These are phyloP conservation scores for Drosophila pectinifera DNA, from an alignment of 1,140 invertebrate species.

Conservation along the genomic window DNA sequence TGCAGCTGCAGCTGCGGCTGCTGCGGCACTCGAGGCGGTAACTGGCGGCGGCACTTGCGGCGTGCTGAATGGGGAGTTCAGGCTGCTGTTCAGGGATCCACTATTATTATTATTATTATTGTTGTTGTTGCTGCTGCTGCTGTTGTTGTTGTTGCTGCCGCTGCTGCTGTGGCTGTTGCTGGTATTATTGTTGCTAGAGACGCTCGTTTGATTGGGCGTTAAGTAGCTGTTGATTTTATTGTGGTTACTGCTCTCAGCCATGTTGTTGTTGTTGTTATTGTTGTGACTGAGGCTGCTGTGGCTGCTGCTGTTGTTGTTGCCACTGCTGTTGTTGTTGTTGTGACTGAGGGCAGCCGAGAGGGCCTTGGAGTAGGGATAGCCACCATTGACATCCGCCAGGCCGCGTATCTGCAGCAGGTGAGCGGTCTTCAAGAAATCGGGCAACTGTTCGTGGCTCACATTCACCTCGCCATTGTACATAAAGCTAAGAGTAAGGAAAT, in stretches of 20 bases:
- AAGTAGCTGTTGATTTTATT: constrained; percentile 70
- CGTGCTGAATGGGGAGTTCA: constrained; percentile 66
- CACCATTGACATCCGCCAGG: constrained; percentile 92
- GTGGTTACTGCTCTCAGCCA: constrained; percentile 54
- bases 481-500: constrained; percentile 87
- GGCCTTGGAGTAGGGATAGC: constrained; percentile 74
- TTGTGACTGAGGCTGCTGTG: constrained; percentile 26
- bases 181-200: constrained; percentile 3
- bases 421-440: constrained; percentile 94
- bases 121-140: constrained; percentile 12
- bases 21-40: constrained; percentile 61
- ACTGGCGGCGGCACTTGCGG: constrained; percentile 55
- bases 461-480: constrained; percentile 98
- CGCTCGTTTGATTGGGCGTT: constrained; percentile 33
- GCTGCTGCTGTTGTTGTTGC: constrained; percentile 20
- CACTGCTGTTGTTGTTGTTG: constrained; percentile 73
- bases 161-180: constrained; percentile 25
- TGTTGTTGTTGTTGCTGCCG: constrained; percentile 27
- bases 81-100: constrained; percentile 50
- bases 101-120: constrained; percentile 29
- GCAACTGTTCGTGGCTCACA: constrained; percentile 94
- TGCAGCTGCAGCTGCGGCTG: constrained; percentile 60
- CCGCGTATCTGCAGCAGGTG: constrained; percentile 96
- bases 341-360: constrained; percentile 64
- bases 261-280: constrained; percentile 46